phyloP scores from a whole-genome alignment of 2,888 invertebrate genomes.

The Morpho achilles region DNA sequence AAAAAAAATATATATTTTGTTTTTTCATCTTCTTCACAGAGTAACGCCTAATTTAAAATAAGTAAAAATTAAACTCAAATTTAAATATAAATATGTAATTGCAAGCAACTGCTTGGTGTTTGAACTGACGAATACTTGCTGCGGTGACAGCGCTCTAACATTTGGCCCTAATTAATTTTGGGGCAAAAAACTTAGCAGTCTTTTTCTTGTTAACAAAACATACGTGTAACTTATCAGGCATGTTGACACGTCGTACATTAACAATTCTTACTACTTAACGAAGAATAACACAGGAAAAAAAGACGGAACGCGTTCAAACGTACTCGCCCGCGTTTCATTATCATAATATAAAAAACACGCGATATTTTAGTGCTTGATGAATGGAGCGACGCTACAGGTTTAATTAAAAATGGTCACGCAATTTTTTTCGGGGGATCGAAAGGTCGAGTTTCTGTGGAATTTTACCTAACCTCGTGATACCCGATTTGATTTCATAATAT shows the following conservation, averaged over 20 bases:
- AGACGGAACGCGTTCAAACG: conserved; percentile 12
- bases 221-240: conserved; percentile 21
- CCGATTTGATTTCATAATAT: conserved; percentile 11
- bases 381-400: conserved; percentile 32
- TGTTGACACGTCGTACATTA: conserved; percentile 20
- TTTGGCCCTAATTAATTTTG: background rate
- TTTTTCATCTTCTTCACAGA: no score
- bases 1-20: no score
- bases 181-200: background rate
- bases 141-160: no score
- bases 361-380: conserved; percentile 29
- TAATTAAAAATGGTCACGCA: conserved; percentile 45
- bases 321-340: conserved; percentile 26
- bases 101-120: no score
- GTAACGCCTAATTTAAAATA: no score
- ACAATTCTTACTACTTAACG: conserved; percentile 10
- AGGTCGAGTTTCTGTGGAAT: conserved; percentile 22
- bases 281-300: conserved; percentile 22
- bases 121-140: no score
- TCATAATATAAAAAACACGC: conserved; percentile 31
- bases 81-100: no score
- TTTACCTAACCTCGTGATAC: conserved; percentile 2
- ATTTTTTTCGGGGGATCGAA: conserved; percentile 27
- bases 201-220: background rate
- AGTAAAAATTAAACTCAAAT: no score